phyloP scores from a whole-genome alignment of 2,797 vertebrate species.

The Ataeniobius toweri region DNA sequence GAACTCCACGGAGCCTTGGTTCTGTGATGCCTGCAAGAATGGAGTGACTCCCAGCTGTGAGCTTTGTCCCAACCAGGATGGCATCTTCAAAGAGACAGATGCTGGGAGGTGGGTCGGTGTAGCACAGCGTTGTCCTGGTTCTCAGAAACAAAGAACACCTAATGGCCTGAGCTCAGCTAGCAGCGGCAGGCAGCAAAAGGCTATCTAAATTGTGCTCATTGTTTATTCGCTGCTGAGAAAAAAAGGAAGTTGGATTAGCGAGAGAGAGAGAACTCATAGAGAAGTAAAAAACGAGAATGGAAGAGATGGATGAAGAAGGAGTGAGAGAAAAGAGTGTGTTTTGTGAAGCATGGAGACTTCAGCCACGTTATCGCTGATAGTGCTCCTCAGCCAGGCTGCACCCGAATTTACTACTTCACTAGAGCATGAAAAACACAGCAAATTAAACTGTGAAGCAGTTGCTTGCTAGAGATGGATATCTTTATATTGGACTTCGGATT shows the following conservation, averaged over 20 bases:
- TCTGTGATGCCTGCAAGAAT: conserved; percentile 98
- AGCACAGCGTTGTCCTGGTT: conserved; percentile 34
- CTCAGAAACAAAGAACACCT: conserved; percentile 48
- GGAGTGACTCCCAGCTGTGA: conserved; percentile 96
- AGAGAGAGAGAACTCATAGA: conserved; percentile 45
- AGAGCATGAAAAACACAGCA: conserved; percentile 95
- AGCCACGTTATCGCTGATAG: conserved; percentile 92
- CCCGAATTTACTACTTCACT: conserved; percentile 94
- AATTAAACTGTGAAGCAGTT: conserved; percentile 93
- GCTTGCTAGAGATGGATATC: conserved; percentile 93
- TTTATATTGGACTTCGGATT: conserved; percentile 90
- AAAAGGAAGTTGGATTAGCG: conserved; percentile 49
- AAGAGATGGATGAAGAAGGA: conserved; percentile 64
- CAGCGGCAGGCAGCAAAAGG: conserved; percentile 39
- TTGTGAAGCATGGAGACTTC: conserved; percentile 88
- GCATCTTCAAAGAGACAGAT: conserved; percentile 99
- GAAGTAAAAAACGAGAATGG: conserved; percentile 40
- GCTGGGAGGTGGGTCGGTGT: conserved; percentile 88
- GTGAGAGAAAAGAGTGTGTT: conserved; percentile 72
- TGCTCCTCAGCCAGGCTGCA: conserved; percentile 86
- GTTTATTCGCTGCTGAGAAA: conserved; percentile 53
- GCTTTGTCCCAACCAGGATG: conserved; percentile 96
- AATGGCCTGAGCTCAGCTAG: conserved; percentile 48
- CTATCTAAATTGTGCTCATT: conserved; percentile 49
- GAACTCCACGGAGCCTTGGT: conserved; percentile 99